Percentiles rank a stretch among this genome's conserved stretches.
These are phyloP conservation scores for Pollenia griseotomentosa DNA, from an alignment of 2,888 invertebrate species.

Conservation along the genomic window DNA sequence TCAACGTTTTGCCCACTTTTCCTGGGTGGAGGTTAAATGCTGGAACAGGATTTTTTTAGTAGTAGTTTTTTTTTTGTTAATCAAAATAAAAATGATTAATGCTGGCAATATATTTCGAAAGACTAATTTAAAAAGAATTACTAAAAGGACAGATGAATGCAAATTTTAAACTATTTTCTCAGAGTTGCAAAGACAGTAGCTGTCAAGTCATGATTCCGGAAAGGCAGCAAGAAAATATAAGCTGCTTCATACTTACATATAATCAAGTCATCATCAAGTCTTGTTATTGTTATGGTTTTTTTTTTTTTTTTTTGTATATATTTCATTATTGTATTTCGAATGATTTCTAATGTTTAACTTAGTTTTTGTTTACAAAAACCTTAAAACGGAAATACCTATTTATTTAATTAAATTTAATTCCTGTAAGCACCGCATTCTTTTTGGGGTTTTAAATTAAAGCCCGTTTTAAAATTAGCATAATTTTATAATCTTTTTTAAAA, in stretches of 20 bases:
- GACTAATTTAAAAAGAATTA: conserved; percentile 30
- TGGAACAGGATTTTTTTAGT: conserved; percentile 32
- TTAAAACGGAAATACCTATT: conserved; percentile 63
- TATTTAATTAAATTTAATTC: conserved; percentile 52
- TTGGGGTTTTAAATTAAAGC: neutral
- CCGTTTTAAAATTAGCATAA: neutral
- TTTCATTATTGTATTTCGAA: too few species aligned
- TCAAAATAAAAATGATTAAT: conserved; percentile 56
- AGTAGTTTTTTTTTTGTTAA: conserved; percentile 34
- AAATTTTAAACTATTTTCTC: conserved; percentile 29
- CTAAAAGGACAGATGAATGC: conserved; percentile 14
- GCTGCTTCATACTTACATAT: too few species aligned
- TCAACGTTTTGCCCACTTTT: conserved; percentile 36
- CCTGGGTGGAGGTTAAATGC: conserved; percentile 48
- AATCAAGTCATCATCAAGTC: too few species aligned
- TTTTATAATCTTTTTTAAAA: neutral
- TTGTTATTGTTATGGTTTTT: too few species aligned
- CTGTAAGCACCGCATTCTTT: too few species aligned
- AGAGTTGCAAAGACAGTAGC: neutral
- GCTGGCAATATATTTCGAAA: conserved; percentile 25
- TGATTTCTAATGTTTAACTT: too few species aligned
- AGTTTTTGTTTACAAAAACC: neutral
- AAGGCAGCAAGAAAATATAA: neutral
- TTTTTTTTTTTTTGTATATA: too few species aligned
- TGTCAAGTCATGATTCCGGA: neutral